Conservation (phyloP, 2,888 invertebrate genomes). For the Papilio demoleus region DNA sequence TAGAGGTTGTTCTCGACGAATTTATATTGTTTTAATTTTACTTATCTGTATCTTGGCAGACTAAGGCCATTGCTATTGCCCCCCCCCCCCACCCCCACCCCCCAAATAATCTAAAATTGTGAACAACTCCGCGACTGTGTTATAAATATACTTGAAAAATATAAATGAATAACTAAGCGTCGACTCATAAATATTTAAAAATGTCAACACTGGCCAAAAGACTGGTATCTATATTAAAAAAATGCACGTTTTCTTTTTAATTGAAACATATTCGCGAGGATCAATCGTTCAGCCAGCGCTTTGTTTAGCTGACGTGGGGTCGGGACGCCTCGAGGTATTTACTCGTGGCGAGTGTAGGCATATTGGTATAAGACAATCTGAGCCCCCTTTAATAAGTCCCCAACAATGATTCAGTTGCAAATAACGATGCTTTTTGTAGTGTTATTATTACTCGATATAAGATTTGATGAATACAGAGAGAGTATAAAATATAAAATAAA, state of each 20-base stretch:
- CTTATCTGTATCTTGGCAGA: too few relatives aligned
- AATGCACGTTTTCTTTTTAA: constrained; percentile 63
- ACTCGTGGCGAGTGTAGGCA: constrained; percentile 65
- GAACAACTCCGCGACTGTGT: too few relatives aligned
- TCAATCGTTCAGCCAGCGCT: constrained; percentile 60
- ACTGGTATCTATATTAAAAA: too few relatives aligned
- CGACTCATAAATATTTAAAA: too few relatives aligned
- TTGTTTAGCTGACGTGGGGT: constrained; percentile 57
- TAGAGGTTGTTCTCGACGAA: constrained; percentile 17
- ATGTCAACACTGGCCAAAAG: constrained; percentile 41
- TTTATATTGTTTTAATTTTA: background rate
- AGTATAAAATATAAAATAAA: background rate
- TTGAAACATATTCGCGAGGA: constrained; percentile 78
- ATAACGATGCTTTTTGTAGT: constrained; percentile 18
- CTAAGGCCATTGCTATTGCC: too few relatives aligned
- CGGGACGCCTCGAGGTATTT: constrained; percentile 73
- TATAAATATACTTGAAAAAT: too few relatives aligned
- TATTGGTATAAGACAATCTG: constrained; percentile 77
- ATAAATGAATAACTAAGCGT: too few relatives aligned
- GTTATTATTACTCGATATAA: constrained; percentile 1
- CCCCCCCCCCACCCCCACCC: too few relatives aligned
- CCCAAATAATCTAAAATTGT: too few relatives aligned
- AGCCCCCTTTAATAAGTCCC: constrained; percentile 62
- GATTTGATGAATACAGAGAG: background rate
- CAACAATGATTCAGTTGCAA: constrained; percentile 51